Evolutionary conservation across 2,888 invertebrate species (phyloP).

Genomic region (Tachystola acroxantha): DNA sequence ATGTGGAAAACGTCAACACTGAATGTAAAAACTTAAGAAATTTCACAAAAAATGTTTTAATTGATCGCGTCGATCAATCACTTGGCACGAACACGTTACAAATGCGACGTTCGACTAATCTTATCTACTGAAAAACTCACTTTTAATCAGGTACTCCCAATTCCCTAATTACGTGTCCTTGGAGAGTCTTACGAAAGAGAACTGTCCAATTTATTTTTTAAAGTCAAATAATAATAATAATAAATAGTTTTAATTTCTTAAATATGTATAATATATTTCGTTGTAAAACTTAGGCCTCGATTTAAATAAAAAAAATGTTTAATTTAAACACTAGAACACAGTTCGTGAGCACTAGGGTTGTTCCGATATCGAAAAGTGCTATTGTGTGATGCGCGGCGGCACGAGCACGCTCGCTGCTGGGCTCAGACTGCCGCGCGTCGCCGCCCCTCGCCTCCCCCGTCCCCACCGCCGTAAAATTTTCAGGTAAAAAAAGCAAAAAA

Average conservation of each 20-base stretch:
- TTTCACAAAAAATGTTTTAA: conserved; percentile 36
- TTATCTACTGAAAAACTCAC: conserved; percentile 46
- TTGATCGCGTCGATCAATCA: conserved; percentile 46
- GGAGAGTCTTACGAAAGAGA: conserved; percentile 1
- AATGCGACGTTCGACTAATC: conserved; percentile 41
- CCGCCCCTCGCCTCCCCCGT: conserved; percentile 48
- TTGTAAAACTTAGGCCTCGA: conserved; percentile 29
- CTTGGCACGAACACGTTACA: conserved; percentile 55
- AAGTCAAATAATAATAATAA: too few relatives aligned
- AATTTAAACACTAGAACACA: conserved; percentile 16
- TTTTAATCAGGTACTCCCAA: conserved; percentile 33
- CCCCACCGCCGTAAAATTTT: conserved; percentile 49
- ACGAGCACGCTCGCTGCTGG: conserved; percentile 43
- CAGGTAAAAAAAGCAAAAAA: conserved; percentile 56
- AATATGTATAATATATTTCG: conserved; percentile 4
- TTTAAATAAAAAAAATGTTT: conserved; percentile 14
- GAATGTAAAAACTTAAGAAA: conserved; percentile 36
- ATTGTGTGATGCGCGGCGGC: conserved; percentile 23
- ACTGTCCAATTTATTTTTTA: background rate
- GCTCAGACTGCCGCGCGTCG: conserved; percentile 57
- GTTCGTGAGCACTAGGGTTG: conserved; percentile 19
- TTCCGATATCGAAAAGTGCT: conserved; percentile 13
- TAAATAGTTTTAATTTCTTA: background rate
- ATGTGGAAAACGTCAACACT: conserved; percentile 35
- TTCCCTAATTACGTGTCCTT: conserved; percentile 36